These are phyloP conservation scores for Cerceris ruficornis DNA, from an alignment of 2,888 invertebrate species.

Conservation along the genomic window DNA sequence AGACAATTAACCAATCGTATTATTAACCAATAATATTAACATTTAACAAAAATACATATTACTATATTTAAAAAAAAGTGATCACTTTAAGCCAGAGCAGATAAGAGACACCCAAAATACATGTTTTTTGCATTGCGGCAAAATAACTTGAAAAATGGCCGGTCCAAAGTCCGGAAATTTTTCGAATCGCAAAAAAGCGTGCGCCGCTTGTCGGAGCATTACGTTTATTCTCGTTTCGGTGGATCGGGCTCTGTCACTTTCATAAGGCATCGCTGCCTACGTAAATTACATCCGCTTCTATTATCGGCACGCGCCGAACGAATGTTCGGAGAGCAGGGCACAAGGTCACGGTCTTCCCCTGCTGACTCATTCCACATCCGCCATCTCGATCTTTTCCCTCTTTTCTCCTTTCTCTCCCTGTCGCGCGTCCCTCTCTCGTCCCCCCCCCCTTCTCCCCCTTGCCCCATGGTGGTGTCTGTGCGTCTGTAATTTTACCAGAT, in stretches of 20 bases:
- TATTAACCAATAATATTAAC: too few species aligned
- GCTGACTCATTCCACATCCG: slow-evolving; percentile 62
- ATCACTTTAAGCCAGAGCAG: too few species aligned
- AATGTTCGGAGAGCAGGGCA: slow-evolving; percentile 55
- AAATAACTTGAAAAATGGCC: too few species aligned
- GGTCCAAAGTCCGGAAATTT: too few species aligned
- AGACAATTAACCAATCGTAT: too few species aligned
- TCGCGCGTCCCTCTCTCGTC: slow-evolving; percentile 17
- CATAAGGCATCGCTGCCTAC: not conserved
- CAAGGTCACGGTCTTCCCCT: slow-evolving; percentile 65
- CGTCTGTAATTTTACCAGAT: slow-evolving; percentile 58
- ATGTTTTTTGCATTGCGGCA: too few species aligned
- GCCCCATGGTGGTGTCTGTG: slow-evolving; percentile 31
- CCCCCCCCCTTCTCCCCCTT: slow-evolving; percentile 49
- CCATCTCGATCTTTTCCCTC: slow-evolving; percentile 58
- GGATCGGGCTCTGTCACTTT: not conserved
- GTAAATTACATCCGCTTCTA: slow-evolving; percentile 17
- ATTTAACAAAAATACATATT: too few species aligned
- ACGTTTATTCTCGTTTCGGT: slow-evolving; percentile 4
- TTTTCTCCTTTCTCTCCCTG: slow-evolving; percentile 37
- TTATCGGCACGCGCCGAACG: slow-evolving; percentile 53
- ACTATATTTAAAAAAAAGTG: too few species aligned
- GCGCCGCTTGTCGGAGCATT: not conserved
- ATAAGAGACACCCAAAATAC: too few species aligned
- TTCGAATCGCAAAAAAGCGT: too few species aligned